A percentile compares a stretch with the other conserved stretches of the same genome.
Evolutionary conservation across 35 echinoderm and acorn worm species (phyloP).

Genomic region (Patiria miniata): DNA sequence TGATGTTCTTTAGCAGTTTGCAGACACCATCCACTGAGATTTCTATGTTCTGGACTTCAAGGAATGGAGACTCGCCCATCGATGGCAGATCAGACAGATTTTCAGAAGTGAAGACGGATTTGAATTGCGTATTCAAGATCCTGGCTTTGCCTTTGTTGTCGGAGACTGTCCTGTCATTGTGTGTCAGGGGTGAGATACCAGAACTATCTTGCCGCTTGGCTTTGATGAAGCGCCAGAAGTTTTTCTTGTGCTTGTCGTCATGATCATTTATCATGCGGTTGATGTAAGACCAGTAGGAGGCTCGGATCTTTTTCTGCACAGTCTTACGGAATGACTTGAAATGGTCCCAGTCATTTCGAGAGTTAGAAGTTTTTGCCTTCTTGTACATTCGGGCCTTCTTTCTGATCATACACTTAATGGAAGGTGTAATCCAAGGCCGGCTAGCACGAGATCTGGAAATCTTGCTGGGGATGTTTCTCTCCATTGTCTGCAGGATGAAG

Average conservation of each 20-base stretch:
- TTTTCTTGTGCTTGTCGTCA: conserved; percentile 47
- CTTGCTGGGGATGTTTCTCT: conserved; percentile 37
- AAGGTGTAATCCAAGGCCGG: conserved; percentile 38
- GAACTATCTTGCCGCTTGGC: conserved; percentile 35
- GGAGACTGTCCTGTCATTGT: conserved; percentile 20
- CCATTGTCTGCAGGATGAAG: conserved; percentile 24
- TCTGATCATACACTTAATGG: conserved; percentile 47
- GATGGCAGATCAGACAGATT: conserved; percentile 24
- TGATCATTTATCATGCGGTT: conserved; percentile 38
- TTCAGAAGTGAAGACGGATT: conserved; percentile 53
- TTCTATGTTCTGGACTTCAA: conserved; percentile 35
- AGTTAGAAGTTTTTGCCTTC: conserved; percentile 42
- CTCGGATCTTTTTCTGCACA: conserved; percentile 45
- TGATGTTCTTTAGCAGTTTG: conserved; percentile 52
- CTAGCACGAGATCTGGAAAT: neutral
- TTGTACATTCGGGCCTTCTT: conserved; percentile 58
- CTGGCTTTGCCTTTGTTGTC: conserved; percentile 48
- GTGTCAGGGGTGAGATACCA: conserved; percentile 29
- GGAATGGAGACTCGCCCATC: conserved; percentile 29
- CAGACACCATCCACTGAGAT: conserved; percentile 33
- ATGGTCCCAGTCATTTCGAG: conserved; percentile 33
- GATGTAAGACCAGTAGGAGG: conserved; percentile 41
- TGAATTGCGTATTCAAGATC: conserved; percentile 46
- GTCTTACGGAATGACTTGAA: conserved; percentile 48
- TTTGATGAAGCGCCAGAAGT: conserved; percentile 54